Conservation (phyloP, 2,888 invertebrate genomes). For the Drosophila silvestris region DNA sequence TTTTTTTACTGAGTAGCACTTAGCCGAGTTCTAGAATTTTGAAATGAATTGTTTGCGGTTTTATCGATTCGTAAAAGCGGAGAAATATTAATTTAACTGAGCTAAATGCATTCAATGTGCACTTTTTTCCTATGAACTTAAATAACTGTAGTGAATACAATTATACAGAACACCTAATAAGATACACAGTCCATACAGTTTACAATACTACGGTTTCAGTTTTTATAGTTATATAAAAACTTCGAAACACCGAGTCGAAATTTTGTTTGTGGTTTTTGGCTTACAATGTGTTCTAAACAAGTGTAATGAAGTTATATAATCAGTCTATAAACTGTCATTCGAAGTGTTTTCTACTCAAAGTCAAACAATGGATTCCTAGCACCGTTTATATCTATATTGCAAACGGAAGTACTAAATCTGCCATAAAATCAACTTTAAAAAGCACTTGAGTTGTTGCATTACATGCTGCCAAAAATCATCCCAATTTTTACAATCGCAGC, state of each 20-base stretch:
- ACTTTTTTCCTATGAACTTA: background rate
- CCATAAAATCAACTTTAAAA: conserved; percentile 12
- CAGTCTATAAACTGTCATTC: too few species aligned
- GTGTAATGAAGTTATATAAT: background rate
- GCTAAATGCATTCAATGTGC: background rate
- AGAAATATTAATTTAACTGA: background rate
- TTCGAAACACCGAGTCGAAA: background rate
- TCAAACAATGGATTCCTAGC: background rate
- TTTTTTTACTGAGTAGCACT: background rate
- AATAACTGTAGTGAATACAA: background rate
- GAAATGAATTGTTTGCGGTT: background rate
- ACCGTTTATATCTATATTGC: background rate
- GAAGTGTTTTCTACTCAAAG: background rate
- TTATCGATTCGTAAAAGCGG: background rate
- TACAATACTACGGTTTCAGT: background rate
- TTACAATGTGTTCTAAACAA: background rate
- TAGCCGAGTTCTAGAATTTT: background rate
- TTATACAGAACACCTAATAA: background rate
- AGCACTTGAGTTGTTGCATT: conserved; percentile 10
- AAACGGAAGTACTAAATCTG: conserved; percentile 12
- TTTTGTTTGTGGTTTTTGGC: background rate
- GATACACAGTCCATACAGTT: background rate
- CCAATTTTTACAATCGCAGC: conserved; percentile 73
- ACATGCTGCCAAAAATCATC: conserved; percentile 43
- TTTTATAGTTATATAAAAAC: background rate